Percentiles rank a stretch among this genome's conserved stretches.
Evolutionary conservation across 1,140 invertebrate species (phyloP).

Genomic region (Conopomorpha cramerella): DNA sequence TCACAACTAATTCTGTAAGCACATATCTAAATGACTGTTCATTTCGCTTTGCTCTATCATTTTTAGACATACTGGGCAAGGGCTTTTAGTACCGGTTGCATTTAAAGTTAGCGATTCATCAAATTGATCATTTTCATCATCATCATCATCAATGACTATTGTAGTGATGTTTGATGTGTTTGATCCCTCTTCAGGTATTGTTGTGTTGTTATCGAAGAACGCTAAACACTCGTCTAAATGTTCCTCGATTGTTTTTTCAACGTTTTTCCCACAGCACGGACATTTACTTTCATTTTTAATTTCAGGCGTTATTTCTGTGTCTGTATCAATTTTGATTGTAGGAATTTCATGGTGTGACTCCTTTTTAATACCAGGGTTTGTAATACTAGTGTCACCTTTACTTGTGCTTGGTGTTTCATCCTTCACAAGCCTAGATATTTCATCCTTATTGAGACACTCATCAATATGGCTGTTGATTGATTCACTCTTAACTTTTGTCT

Average conservation of each 20-base stretch:
- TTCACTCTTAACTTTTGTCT: constrained; percentile 21
- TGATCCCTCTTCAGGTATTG: constrained; percentile 23
- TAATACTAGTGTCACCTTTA: not conserved
- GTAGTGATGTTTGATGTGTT: constrained; percentile 23
- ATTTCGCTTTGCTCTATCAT: constrained; percentile 45
- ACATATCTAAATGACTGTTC: constrained; percentile 45
- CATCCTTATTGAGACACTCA: constrained; percentile 52
- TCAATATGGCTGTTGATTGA: constrained; percentile 63
- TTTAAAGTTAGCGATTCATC: constrained; percentile 35
- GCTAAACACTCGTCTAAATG: constrained; percentile 68
- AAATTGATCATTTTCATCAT: constrained; percentile 18
- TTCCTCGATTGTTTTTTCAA: constrained; percentile 57
- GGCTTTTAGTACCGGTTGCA: constrained; percentile 43
- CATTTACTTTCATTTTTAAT: constrained; percentile 33
- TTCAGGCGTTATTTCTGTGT: not conserved
- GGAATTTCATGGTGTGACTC: constrained; percentile 1
- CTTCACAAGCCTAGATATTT: constrained; percentile 34
- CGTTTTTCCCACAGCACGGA: constrained; percentile 64
- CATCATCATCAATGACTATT: constrained; percentile 32
- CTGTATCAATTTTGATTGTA: constrained; percentile 7
- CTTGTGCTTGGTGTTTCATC: constrained; percentile 9
- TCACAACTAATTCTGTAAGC: constrained; percentile 21
- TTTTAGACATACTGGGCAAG: constrained; percentile 45
- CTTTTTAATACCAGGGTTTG: not conserved
- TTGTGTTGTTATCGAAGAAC: constrained; percentile 27